These are phyloP conservation scores for Clarias gariepinus DNA, from an alignment of 2,113 vertebrate species.

Conservation along the genomic window DNA sequence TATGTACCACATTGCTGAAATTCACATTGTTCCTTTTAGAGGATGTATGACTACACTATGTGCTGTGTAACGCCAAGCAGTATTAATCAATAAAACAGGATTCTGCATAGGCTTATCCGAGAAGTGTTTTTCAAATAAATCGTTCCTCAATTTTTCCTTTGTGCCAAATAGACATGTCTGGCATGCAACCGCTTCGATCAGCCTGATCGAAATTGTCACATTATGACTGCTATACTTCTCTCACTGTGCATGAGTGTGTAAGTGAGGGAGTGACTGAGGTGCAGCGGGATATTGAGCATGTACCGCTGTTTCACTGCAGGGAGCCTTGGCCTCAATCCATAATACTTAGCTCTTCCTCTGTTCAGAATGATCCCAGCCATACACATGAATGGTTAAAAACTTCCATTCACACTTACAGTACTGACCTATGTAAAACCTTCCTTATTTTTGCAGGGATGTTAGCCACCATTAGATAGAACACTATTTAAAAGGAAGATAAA, in stretches of 20 bases:
- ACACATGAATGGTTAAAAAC: not conserved
- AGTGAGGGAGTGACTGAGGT: conserved; percentile 11
- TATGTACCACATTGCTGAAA: not conserved
- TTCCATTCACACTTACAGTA: not conserved
- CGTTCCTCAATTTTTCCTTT: not conserved
- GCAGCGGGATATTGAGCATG: conserved; percentile 12
- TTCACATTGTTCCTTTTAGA: not conserved
- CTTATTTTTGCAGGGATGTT: not conserved
- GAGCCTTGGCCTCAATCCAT: conserved; percentile 16
- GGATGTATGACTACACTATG: not conserved
- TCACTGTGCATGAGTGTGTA: not conserved
- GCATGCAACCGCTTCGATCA: not conserved
- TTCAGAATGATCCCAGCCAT: not conserved
- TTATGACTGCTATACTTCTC: not conserved
- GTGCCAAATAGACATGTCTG: conserved; percentile 21
- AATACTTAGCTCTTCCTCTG: conserved; percentile 14
- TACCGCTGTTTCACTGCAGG: conserved; percentile 28
- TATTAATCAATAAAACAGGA: not conserved
- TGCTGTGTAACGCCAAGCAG: not conserved
- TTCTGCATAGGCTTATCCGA: not conserved
- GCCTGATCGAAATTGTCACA: conserved; percentile 21
- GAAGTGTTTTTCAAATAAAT: not conserved
- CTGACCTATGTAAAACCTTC: not conserved
- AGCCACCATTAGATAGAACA: not conserved
- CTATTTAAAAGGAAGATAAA: not conserved